phyloP scores from a whole-genome alignment of 2,888 invertebrate genomes.

The Xestia c-nigrum region DNA sequence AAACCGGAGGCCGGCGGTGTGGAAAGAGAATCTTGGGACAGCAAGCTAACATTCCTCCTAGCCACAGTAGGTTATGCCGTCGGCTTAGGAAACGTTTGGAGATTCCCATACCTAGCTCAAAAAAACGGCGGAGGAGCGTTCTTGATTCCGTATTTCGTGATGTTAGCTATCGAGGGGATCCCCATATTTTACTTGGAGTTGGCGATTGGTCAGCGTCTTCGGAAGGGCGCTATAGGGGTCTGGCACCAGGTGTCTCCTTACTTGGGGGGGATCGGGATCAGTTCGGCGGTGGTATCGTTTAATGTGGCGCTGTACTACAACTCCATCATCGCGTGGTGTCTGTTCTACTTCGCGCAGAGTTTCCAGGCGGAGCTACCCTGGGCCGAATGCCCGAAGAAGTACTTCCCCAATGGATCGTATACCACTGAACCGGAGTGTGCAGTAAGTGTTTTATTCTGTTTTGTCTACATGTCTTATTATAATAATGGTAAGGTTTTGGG shows the following conservation, averaged over 20 bases:
- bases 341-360: constrained; percentile 98
- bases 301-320: constrained; percentile 99
- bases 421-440: constrained; percentile 95
- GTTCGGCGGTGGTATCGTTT: constrained; percentile 98
- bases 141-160: constrained; percentile 98
- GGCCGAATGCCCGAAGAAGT: constrained; percentile 96
- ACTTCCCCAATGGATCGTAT: constrained; percentile 95
- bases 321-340: constrained; percentile 99
- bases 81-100: constrained; percentile 98
- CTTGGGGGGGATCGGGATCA: constrained; percentile 97
- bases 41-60: constrained; percentile 96
- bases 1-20: constrained; percentile 93
- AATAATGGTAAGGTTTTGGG: not conserved
- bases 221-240: constrained; percentile 98
- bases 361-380: constrained; percentile 98
- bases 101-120: constrained; percentile 98
- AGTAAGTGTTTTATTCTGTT: constrained; percentile 87
- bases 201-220: constrained; percentile 97
- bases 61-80: constrained; percentile 99
- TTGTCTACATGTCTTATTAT: not conserved
- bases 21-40: constrained; percentile 97
- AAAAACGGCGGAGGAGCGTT: constrained; percentile 99
- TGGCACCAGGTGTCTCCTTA: constrained; percentile 98
- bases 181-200: constrained; percentile 99
- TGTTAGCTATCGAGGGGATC: constrained; percentile 98